Evolutionary conservation across 2,113 vertebrate genomes (phyloP).

Genomic region (Hemibagrus wyckioides): DNA sequence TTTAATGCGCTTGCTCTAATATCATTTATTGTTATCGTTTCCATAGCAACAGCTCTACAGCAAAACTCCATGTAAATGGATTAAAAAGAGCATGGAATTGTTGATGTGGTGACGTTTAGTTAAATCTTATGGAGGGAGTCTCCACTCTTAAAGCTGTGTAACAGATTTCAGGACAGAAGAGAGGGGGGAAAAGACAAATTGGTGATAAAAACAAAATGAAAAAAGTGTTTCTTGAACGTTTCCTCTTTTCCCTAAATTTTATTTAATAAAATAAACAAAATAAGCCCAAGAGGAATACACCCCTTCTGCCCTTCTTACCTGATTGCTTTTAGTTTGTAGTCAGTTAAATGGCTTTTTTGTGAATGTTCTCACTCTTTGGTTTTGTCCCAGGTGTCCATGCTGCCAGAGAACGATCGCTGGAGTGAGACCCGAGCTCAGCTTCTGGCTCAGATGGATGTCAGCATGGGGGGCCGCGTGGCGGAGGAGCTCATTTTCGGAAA

Average conservation of each 20-base stretch:
- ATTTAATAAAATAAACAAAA: background rate
- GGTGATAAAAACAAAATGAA: too few species aligned
- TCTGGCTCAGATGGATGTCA: slow-evolving; percentile 98
- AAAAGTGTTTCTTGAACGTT: background rate
- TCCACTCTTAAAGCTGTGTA: background rate
- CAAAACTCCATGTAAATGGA: too few species aligned
- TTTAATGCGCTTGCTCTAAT: background rate
- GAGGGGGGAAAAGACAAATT: too few species aligned
- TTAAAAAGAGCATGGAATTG: background rate
- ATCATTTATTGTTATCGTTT: background rate
- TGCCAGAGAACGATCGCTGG: slow-evolving; percentile 95
- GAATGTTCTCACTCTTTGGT: background rate
- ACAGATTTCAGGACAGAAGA: background rate
- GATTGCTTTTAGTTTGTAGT: background rate
- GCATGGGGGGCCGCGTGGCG: slow-evolving; percentile 94
- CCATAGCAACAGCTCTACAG: background rate
- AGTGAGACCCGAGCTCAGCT: slow-evolving; percentile 94
- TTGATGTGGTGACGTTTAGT: too few species aligned
- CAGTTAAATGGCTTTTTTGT: background rate
- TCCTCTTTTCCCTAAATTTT: too few species aligned
- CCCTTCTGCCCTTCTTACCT: too few species aligned
- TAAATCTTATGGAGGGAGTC: background rate
- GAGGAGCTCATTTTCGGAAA: slow-evolving; percentile 95
- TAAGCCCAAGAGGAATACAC: background rate
- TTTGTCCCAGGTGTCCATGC: slow-evolving; percentile 84